Conservation (phyloP, 2,113 vertebrate species). For the Sylvilagus bachmani region DNA sequence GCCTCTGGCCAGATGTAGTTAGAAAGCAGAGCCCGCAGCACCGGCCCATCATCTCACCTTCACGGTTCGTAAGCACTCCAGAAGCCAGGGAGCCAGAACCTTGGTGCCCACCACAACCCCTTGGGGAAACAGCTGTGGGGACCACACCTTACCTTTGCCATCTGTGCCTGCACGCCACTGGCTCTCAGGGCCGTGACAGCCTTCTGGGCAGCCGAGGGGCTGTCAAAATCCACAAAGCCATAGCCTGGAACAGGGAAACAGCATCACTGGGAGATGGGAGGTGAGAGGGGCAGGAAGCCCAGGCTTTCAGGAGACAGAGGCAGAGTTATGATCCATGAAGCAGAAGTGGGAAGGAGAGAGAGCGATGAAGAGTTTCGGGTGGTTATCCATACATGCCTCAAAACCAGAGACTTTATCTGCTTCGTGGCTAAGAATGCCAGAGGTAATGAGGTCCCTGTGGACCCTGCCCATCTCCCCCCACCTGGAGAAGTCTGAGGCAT, state of each 20-base stretch:
- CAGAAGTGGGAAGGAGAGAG: background rate
- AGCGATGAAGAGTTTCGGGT: slow-evolving; percentile 2
- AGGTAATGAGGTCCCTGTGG: background rate
- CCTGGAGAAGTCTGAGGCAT: background rate
- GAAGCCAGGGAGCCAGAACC: background rate
- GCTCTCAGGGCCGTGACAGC: slow-evolving; percentile 94
- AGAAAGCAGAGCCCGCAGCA: background rate
- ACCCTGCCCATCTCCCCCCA: background rate
- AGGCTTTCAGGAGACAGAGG: slow-evolving; percentile 27
- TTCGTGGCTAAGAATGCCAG: background rate
- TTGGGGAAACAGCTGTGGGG: background rate
- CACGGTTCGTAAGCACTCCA: background rate
- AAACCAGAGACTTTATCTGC: background rate
- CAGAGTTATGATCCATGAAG: background rate
- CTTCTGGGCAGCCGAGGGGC: slow-evolving; percentile 94
- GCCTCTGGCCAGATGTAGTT: background rate
- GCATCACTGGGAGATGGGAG: slow-evolving; percentile 10
- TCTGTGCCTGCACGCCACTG: slow-evolving; percentile 95
- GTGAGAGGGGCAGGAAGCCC: background rate
- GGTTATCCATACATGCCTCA: background rate
- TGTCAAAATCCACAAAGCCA: slow-evolving; percentile 97
- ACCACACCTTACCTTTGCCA: slow-evolving; percentile 93
- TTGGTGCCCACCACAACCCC: background rate
- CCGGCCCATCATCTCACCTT: background rate
- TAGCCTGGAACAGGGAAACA: slow-evolving; percentile 89